phyloP scores from a whole-genome alignment of 2,113 vertebrate species.

The Alethe castanea region DNA sequence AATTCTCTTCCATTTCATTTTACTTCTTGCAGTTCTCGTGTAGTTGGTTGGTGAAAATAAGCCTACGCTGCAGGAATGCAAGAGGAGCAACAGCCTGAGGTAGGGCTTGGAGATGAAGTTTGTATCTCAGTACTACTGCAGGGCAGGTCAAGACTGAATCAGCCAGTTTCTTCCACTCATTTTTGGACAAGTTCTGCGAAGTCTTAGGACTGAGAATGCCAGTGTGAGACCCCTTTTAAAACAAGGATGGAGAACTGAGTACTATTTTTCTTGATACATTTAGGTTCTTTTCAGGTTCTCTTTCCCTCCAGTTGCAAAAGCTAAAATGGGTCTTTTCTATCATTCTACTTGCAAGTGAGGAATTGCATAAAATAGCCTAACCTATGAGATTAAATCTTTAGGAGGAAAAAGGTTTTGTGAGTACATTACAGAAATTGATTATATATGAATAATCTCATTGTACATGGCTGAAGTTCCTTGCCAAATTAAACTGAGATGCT shows the following conservation, averaged over 20 bases:
- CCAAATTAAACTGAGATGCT: background rate
- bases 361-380: background rate
- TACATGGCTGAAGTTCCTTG: background rate
- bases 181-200: background rate
- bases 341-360: background rate
- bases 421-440: background rate
- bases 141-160: background rate
- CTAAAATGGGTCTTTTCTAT: background rate
- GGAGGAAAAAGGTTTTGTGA: background rate
- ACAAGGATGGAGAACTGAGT: rapidly evolving
- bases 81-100: conserved; percentile 65
- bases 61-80: conserved; percentile 27
- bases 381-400: background rate
- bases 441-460: background rate
- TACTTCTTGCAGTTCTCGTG: conserved; percentile 31
- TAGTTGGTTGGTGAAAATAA: conserved; percentile 8
- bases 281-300: background rate
- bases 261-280: background rate
- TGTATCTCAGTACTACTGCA: background rate
- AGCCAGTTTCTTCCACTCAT: background rate
- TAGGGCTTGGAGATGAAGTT: conserved; percentile 7
- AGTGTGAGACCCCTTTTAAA: background rate
- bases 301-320: background rate
- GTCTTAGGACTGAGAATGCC: background rate
- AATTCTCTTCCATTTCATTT: background rate